Base-by-base conservation (phyloP, 2,888 invertebrate genomes). In the Emesis furor region DNA sequence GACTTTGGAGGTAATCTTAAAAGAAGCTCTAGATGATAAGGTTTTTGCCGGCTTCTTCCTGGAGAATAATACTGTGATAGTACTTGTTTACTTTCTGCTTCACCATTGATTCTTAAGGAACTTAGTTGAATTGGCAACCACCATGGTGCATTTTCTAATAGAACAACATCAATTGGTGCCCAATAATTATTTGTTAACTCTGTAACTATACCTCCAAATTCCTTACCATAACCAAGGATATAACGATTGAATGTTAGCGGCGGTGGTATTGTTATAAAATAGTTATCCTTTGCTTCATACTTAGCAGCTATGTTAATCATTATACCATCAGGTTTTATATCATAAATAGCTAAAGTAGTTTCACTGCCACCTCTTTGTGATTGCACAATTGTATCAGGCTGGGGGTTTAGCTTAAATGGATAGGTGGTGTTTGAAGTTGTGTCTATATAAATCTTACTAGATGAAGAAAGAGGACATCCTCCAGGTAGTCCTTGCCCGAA, bases 141-240 rank as follows among this genome's bases (percentile, higher is more conserved):
- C 99, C 99, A 99, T 0, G 99, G 99, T 88, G 99, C 98, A 93
- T 99, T 98, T 95, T 99, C 99, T 93, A 99, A 97, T 81, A 99
- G 97, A 74, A 99, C 97, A 59, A 99, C 97, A 90, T 98, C 98
- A 77, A 99, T 95, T 0, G 97, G 92, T 78, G 97, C 97, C 97
- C 98, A 98, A 90, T 98, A 98, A 88, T 98, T 98, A 92, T 99
- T 99, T 81, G 98, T 98, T 73, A 99, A 96, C 93, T 98, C 98
- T 32, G 98, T 98, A 0, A 98, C 98, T 89, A 99, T 98, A 73
- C 99, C 99, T 12, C 99, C 99, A 91, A 98, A 98, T 93, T 99
- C 99, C 95, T 99, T 98, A 0, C 99, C 99, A 95, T 98, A 99
- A 3, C 99, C 99, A 24, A 98, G 97, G n/a, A 99, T 97, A 92